These are phyloP conservation scores for Microplitis manilae DNA, from an alignment of 2,888 invertebrate genomes.

Conservation along the genomic window DNA sequence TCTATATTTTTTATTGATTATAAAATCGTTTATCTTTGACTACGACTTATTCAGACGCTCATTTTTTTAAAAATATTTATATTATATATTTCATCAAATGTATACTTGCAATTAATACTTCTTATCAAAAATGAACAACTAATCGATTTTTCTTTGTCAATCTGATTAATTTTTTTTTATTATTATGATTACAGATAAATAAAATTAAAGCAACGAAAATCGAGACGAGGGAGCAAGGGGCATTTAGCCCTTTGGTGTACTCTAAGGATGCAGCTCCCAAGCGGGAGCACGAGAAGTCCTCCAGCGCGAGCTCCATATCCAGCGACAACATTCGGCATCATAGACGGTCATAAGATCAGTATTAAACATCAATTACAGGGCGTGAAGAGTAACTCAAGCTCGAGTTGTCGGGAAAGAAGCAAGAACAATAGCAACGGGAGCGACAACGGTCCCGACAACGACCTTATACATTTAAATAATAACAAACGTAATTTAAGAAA, in stretches of 20 bases:
- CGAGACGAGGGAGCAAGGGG: constrained; percentile 70
- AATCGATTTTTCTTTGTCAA: too few relatives aligned
- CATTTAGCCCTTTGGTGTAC: constrained; percentile 70
- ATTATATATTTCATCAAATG: background rate
- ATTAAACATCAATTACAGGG: constrained; percentile 53
- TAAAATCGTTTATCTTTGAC: constrained; percentile 11
- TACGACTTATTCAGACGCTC: background rate
- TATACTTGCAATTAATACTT: too few relatives aligned
- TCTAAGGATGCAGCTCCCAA: constrained; percentile 72
- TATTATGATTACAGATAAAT: constrained; percentile 56
- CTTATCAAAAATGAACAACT: too few relatives aligned
- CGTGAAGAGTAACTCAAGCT: constrained; percentile 49
- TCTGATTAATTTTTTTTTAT: constrained; percentile 16
- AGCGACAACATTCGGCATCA: constrained; percentile 62
- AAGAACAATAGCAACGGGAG: constrained; percentile 50
- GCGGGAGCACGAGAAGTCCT: constrained; percentile 70
- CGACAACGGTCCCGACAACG: constrained; percentile 58
- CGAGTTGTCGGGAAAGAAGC: constrained; percentile 50
- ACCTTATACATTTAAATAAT: constrained; percentile 59
- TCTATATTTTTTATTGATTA: background rate
- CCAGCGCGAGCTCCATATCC: constrained; percentile 63
- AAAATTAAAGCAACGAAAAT: constrained; percentile 61
- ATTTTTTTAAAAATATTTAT: background rate
- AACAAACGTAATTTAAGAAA: constrained; percentile 61
- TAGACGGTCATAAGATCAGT: constrained; percentile 61